Percentiles rank a stretch among this genome's conserved stretches.
Evolutionary conservation across 2,113 vertebrate genomes (phyloP).

Genomic region (Dissostichus mawsoni): DNA sequence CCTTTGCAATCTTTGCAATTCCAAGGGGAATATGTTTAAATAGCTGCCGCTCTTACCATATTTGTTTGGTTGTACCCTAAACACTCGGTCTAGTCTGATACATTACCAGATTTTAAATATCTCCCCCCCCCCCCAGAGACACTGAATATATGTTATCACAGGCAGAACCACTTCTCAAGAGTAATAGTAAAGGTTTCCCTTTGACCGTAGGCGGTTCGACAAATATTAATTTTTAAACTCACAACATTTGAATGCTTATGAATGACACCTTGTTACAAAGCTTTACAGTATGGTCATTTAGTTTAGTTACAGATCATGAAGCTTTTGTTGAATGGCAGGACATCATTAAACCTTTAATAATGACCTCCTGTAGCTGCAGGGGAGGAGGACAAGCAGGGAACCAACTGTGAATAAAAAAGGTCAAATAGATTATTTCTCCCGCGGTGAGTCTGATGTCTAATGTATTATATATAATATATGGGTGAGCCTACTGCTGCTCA

Average conservation of each 20-base stretch:
- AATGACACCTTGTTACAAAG: neutral
- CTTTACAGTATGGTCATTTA: neutral
- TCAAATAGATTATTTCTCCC: neutral
- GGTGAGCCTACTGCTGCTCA: neutral
- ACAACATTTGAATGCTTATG: neutral
- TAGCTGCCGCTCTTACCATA: too few species aligned
- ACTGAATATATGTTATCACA: neutral
- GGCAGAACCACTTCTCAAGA: neutral
- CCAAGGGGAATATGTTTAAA: too few species aligned
- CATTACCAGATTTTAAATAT: neutral
- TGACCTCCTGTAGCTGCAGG: neutral
- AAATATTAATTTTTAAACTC: neutral
- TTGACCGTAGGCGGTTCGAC: neutral
- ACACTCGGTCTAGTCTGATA: too few species aligned
- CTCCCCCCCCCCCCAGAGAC: neutral
- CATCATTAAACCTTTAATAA: slow-evolving; percentile 1
- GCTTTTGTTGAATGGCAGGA: neutral
- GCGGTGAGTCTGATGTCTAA: slow-evolving; percentile 1
- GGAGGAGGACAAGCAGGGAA: neutral
- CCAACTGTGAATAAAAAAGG: neutral
- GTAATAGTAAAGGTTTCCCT: neutral
- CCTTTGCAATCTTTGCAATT: too few species aligned
- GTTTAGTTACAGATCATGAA: neutral
- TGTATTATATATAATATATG: neutral
- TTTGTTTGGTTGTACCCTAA: too few species aligned